phyloP scores from a whole-genome alignment of 2,113 vertebrate genomes.

The Heloderma charlesbogerti region DNA sequence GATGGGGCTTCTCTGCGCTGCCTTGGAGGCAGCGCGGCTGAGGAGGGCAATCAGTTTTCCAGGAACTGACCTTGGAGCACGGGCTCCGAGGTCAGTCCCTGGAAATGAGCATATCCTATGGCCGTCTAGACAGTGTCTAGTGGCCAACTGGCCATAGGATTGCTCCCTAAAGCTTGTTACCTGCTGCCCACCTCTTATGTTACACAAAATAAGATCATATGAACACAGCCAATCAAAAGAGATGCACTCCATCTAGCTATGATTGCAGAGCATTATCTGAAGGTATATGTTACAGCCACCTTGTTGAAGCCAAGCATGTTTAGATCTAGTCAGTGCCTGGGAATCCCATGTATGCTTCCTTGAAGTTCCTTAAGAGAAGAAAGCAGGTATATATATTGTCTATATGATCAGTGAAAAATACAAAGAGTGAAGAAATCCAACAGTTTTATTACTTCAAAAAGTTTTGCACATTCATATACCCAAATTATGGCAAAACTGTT shows the following conservation, averaged over 20 bases:
- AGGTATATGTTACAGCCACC: background rate
- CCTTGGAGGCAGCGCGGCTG: too few species aligned
- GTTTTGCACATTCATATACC: conserved; percentile 21
- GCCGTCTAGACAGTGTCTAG: too few species aligned
- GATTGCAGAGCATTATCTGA: background rate
- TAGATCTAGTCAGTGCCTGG: background rate
- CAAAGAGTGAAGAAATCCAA: conserved; percentile 25
- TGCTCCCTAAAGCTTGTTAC: background rate
- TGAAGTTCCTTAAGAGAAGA: background rate
- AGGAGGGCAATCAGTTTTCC: too few species aligned
- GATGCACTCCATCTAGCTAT: background rate
- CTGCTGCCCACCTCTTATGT: background rate
- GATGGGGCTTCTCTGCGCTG: too few species aligned
- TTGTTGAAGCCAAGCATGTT: background rate
- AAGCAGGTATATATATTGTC: background rate
- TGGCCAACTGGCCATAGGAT: too few species aligned
- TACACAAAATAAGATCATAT: background rate
- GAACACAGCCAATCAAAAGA: conserved; percentile 1
- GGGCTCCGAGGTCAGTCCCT: too few species aligned
- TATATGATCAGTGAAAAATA: background rate
- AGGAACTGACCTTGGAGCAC: too few species aligned
- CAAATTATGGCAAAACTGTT: conserved; percentile 30
- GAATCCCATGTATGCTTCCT: background rate
- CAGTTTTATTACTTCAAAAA: conserved; percentile 53
- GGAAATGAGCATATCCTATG: too few species aligned